These are phyloP conservation scores for Chrysolophus pictus DNA, from an alignment of 2,797 vertebrate species.

Conservation along the genomic window DNA sequence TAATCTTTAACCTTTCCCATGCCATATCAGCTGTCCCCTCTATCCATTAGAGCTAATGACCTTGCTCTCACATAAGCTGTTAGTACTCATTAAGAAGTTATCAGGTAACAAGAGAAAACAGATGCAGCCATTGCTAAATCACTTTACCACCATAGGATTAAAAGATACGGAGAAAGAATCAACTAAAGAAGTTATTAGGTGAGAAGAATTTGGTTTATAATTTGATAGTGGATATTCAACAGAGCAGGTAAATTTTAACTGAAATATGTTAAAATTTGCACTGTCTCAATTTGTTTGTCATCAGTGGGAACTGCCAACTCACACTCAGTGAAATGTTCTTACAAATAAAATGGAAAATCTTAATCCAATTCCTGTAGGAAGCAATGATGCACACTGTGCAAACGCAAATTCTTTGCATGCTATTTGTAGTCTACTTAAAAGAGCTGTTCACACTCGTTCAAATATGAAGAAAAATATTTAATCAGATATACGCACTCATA, in stretches of 20 bases:
- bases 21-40: conserved; percentile 75
- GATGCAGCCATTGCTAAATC: conserved; percentile 84
- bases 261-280: not conserved
- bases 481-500: not conserved
- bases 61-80: conserved; percentile 87
- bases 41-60: conserved; percentile 87
- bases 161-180: conserved; percentile 78
- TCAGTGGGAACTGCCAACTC: not conserved
- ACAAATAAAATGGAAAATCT: not conserved
- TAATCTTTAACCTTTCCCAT: conserved; percentile 84
- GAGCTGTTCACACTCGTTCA: not conserved
- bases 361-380: not conserved
- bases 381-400: not conserved
- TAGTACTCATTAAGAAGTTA: conserved; percentile 87
- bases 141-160: conserved; percentile 78
- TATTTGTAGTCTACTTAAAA: not conserved
- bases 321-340: not conserved
- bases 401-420: not conserved
- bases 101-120: conserved; percentile 85
- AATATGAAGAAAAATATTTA: not conserved
- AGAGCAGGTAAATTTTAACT: conserved; percentile 26
- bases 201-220: conserved; percentile 70
- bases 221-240: conserved; percentile 57
- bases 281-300: not conserved
- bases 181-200: conserved; percentile 68